phyloP scores from a whole-genome alignment of 2,113 vertebrate genomes.

The Agapornis roseicollis region DNA sequence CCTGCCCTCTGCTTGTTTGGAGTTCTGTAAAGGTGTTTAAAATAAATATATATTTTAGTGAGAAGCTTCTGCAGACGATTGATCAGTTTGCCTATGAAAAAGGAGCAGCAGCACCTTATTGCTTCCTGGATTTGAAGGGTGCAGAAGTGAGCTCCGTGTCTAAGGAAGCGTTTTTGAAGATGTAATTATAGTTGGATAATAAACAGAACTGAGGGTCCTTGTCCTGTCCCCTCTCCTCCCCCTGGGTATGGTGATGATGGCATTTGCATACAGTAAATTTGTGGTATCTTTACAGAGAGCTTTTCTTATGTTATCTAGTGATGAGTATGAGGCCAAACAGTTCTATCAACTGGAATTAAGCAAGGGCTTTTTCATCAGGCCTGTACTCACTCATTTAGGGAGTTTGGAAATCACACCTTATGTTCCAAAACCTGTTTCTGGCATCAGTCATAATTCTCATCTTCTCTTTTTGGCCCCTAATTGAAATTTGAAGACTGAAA shows the following conservation, averaged over 20 bases:
- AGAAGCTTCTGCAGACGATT: neutral
- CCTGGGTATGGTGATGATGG: neutral
- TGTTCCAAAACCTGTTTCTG: conserved; percentile 11
- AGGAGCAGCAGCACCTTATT: neutral
- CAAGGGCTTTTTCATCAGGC: neutral
- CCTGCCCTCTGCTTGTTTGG: neutral
- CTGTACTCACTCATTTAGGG: neutral
- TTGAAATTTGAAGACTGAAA: neutral
- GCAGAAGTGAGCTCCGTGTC: neutral
- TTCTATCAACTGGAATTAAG: neutral
- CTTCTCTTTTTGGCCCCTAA: neutral
- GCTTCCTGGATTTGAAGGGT: neutral
- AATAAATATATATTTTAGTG: neutral
- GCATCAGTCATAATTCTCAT: neutral
- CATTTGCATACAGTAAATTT: neutral
- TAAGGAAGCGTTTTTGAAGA: neutral
- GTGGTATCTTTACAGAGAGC: neutral
- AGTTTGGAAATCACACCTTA: neutral
- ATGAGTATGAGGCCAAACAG: neutral
- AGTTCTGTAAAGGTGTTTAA: neutral
- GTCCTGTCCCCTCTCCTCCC: neutral
- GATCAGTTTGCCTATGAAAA: neutral
- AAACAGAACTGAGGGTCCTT: neutral
- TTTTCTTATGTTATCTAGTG: neutral
- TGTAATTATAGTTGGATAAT: neutral